These are phyloP conservation scores for Acleris emargana DNA, from an alignment of 2,888 invertebrate species.

Conservation along the genomic window DNA sequence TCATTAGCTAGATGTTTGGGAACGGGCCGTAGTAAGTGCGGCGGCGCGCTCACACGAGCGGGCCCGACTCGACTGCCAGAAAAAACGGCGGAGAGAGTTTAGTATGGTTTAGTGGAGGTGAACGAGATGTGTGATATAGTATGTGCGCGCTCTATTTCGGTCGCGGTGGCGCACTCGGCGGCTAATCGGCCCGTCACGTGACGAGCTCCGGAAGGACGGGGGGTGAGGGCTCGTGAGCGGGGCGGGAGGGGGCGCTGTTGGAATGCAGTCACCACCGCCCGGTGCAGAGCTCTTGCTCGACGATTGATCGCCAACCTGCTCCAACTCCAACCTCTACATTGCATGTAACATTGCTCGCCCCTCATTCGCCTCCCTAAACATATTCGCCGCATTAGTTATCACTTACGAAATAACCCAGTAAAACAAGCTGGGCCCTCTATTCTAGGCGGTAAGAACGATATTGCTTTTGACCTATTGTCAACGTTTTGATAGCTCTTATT, in stretches of 20 bases:
- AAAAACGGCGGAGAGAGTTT: conserved; percentile 63
- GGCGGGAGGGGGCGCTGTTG: conserved; percentile 60
- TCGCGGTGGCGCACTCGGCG: conserved; percentile 78
- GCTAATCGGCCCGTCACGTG: conserved; percentile 82
- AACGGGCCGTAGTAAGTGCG: conserved; percentile 28
- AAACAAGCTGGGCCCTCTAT: not conserved
- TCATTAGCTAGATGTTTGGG: conserved; percentile 31
- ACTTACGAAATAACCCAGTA: not conserved
- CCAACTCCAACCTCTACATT: conserved; percentile 18
- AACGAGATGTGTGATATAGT: conserved; percentile 67
- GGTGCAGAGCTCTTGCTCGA: conserved; percentile 54
- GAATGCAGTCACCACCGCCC: conserved; percentile 80
- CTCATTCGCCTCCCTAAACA: not conserved
- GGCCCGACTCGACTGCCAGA: conserved; percentile 51
- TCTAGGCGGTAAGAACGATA: too few relatives aligned
- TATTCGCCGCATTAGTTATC: not conserved
- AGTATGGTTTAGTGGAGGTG: conserved; percentile 65
- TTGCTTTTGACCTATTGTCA: too few relatives aligned
- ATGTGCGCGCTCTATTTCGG: conserved; percentile 79
- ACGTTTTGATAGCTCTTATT: too few relatives aligned
- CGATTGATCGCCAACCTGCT: conserved; percentile 69
- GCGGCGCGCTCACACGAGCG: conserved; percentile 42
- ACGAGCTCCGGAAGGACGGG: conserved; percentile 79
- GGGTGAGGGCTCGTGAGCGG: conserved; percentile 63
- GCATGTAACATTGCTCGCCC: conserved; percentile 8